Evolutionary conservation across 2,888 invertebrate species (phyloP), one percentile per base, ranked within the genome.

Genomic region (Cyrtodaria siliqua): DNA sequence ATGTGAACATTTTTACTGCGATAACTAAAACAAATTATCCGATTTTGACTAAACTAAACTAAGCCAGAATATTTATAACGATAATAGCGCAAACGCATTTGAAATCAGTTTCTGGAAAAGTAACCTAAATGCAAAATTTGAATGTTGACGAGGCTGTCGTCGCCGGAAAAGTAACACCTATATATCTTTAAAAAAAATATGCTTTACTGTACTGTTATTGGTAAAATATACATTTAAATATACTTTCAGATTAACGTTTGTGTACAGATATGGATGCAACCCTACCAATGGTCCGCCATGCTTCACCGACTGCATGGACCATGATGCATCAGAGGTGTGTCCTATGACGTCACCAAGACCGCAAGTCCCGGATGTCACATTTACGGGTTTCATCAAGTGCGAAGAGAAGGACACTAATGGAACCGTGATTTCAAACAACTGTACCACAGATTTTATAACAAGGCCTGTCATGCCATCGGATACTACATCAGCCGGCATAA

Each of bases 271-370:
- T 40, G 16, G 23, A 33, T 79, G 79, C 44, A 59, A 59, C n/a
- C 14, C 29, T 9, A 57, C 26, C 9, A 47, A 20, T 3, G 70
- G 66, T 9, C 61, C 67, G 3, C 0, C 29, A 0, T 79, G 79
- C 49, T 79, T 73, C 38, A 64, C 67, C 8, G 79, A 79, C 33
- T 79, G 79, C 47, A 20, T 62, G 16, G 71, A 74, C 27, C 79
- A 79, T 33, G 27, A 42, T 12, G 59, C 38, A 4, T 53, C 49
- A 33, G 74, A 79, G 14, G 42, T 61, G 2, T 79, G 79, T 38
- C 79, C 79, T 24, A 38, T 47, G 9, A 47, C 55, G 4, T 27
- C 56, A 26, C 33, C 78, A n/a, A 47, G 56, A 1, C 62, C 62
- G n/a, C 18, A 38, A 3, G 29, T 64, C 1, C 20, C 64, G 9